Conservation (phyloP, 2,888 invertebrate species). For the Tryphoninae sp. region DNA sequence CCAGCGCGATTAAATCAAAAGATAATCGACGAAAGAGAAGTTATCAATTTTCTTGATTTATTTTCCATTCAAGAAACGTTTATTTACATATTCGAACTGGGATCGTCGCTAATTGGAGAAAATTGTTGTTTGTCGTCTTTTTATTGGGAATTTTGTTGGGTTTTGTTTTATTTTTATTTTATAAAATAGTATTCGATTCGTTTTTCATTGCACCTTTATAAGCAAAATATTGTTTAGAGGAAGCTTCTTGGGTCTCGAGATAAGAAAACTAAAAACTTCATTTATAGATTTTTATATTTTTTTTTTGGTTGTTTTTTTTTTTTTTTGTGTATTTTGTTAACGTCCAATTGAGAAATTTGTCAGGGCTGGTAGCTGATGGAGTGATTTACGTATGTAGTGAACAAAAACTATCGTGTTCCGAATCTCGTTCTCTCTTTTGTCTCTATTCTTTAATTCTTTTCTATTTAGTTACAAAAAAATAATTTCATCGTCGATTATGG, state of each 20-base stretch:
- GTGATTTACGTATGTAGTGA: background rate
- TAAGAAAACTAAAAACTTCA: background rate
- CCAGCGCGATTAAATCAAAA: constrained; percentile 31
- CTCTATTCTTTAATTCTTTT: background rate
- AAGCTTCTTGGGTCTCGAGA: background rate
- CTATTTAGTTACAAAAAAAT: background rate
- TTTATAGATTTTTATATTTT: constrained; percentile 7
- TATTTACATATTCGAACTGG: constrained; percentile 34
- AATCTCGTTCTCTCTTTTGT: background rate
- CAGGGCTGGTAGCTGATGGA: constrained; percentile 18
- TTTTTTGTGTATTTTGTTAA: constrained; percentile 6
- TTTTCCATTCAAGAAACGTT: background rate
- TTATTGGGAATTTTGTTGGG: constrained; percentile 40
- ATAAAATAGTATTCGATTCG: constrained; percentile 1
- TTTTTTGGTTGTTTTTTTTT: background rate
- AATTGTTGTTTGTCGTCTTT: constrained; percentile 9
- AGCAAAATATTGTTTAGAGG: background rate
- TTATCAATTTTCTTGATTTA: constrained; percentile 3
- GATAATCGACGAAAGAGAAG: background rate
- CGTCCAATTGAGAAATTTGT: constrained; percentile 11
- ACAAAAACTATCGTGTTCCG: background rate
- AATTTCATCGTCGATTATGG: background rate
- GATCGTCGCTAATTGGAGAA: constrained; percentile 35
- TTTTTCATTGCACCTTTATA: constrained; percentile 5
- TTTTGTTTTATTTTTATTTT: constrained; percentile 1